These are phyloP conservation scores for Loripinus fragilis DNA, from an alignment of 2,888 invertebrate species.

Conservation along the genomic window DNA sequence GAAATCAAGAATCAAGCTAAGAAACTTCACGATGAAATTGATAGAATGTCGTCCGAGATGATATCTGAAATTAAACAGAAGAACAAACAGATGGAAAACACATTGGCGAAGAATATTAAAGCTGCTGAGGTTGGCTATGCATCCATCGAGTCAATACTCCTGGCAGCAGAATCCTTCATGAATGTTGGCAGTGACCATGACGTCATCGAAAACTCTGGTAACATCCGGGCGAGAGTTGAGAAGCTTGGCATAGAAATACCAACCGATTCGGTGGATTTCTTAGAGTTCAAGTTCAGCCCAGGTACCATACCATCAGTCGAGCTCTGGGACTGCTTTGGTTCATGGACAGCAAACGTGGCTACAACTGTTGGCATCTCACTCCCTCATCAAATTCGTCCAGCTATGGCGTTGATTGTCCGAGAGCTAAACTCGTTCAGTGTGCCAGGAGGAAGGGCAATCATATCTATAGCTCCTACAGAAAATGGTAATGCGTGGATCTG, in stretches of 20 bases:
- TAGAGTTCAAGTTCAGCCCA: conserved; percentile 59
- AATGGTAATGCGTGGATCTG: conserved; percentile 60
- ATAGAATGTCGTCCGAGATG: conserved; percentile 58
- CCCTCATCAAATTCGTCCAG: conserved; percentile 56
- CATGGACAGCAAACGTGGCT: conserved; percentile 59
- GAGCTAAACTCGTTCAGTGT: conserved; percentile 55
- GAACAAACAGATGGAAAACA: conserved; percentile 58
- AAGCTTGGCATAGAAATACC: conserved; percentile 56
- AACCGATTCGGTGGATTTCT: conserved; percentile 50
- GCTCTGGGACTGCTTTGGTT: conserved; percentile 56
- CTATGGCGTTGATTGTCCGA: conserved; percentile 55
- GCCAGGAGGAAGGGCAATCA: conserved; percentile 56
- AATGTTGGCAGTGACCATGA: conserved; percentile 61
- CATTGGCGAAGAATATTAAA: conserved; percentile 50
- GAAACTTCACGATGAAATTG: conserved; percentile 56
- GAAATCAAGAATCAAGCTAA: conserved; percentile 54
- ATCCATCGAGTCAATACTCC: conserved; percentile 58
- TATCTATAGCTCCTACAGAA: conserved; percentile 55
- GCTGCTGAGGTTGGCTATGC: conserved; percentile 51
- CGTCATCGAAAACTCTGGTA: conserved; percentile 57
- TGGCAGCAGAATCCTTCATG: conserved; percentile 55
- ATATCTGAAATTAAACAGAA: conserved; percentile 58
- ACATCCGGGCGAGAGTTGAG: conserved; percentile 55
- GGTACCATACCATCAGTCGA: conserved; percentile 56
- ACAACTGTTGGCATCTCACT: conserved; percentile 51